A percentile compares a stretch with the other conserved stretches of the same genome.
Conservation (phyloP, 2,797 vertebrate genomes). For the Sciaenops ocellatus region DNA sequence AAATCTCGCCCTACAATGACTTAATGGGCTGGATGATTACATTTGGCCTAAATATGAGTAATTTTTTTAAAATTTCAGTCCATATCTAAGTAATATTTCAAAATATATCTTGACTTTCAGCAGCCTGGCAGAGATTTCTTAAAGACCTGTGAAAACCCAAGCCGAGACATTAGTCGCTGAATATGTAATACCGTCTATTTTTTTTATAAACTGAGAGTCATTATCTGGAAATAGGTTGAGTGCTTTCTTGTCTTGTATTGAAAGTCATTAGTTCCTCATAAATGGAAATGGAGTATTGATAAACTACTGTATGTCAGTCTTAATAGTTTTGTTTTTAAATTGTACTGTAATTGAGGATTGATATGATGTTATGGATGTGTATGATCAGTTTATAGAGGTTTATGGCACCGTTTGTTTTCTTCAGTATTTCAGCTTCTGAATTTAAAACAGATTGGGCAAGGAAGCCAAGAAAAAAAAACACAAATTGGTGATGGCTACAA, state of each 20-base stretch:
- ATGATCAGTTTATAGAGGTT: conserved; percentile 28
- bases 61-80: too few relatives aligned
- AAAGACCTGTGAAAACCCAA: neutral
- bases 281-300: conserved; percentile 67
- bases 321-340: conserved; percentile 52
- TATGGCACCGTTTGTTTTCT: neutral
- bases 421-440: neutral
- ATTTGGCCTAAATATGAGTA: neutral
- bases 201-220: conserved; percentile 48
- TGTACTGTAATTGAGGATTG: conserved; percentile 40
- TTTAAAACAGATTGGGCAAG: neutral
- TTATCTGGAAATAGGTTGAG: conserved; percentile 69
- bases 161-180: conserved; percentile 25
- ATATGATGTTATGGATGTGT: neutral
- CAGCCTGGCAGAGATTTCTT: conserved; percentile 32
- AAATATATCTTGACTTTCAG: conserved; percentile 6
- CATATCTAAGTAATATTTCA: neutral
- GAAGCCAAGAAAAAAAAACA: neutral
- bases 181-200: conserved; percentile 49
- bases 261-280: conserved; percentile 65
- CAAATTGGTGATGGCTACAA: neutral
- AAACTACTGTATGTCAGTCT: conserved; percentile 28
- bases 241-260: conserved; percentile 55
- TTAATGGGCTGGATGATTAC: neutral
- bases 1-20: neutral